phyloP scores from a whole-genome alignment of 2,797 vertebrate genomes.

The Etheostoma nigrum region DNA sequence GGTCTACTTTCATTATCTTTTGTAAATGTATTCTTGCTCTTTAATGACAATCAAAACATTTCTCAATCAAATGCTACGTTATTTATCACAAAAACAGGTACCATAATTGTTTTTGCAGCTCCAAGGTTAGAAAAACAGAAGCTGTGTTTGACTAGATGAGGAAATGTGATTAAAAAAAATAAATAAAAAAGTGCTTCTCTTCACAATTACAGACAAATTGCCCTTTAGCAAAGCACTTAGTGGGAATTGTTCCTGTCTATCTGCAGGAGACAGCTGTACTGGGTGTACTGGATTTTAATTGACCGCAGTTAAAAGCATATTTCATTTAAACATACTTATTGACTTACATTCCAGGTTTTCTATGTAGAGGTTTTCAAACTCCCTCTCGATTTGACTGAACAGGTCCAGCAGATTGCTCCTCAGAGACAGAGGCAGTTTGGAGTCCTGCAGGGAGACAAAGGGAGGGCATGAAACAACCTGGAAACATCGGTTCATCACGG shows the following conservation, averaged over 20 bases:
- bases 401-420: slow-evolving; percentile 95
- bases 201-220: neutral
- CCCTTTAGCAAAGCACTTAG: neutral
- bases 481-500: neutral
- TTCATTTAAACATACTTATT: no score
- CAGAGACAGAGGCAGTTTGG: slow-evolving; percentile 93
- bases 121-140: neutral
- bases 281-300: neutral
- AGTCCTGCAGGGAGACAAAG: slow-evolving; percentile 86
- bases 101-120: neutral
- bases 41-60: neutral
- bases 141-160: neutral
- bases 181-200: no score
- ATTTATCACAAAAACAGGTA: neutral
- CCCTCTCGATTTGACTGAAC: slow-evolving; percentile 98
- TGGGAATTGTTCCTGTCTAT: neutral
- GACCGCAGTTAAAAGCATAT: neutral
- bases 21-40: neutral
- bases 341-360: slow-evolving; percentile 97
- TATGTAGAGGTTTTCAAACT: slow-evolving; percentile 98
- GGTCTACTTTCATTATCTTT: neutral
- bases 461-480: neutral
- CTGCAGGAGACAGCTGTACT: neutral
- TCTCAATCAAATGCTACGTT: neutral
- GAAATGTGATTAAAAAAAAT: neutral